Conservation (phyloP, 1,140 invertebrate genomes). For the Battus philenor region DNA sequence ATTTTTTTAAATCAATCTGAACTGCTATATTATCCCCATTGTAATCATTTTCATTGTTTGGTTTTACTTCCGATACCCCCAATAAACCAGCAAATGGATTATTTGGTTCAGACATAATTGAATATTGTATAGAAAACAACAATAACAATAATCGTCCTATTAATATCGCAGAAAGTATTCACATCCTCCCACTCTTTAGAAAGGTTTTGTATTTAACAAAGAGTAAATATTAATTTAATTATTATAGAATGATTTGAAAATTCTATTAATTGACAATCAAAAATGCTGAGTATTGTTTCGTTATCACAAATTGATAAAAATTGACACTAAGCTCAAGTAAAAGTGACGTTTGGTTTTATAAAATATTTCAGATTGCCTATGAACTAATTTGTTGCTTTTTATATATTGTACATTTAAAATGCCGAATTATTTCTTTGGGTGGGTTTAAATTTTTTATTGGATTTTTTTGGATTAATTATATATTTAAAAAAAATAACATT, state of each 20-base stretch:
- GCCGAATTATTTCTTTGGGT: too few species aligned
- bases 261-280: conserved; percentile 18
- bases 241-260: conserved; percentile 13
- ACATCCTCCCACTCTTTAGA: conserved; percentile 14
- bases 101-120: conserved; percentile 57
- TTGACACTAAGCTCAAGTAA: conserved; percentile 19
- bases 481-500: too few species aligned
- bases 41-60: conserved; percentile 29
- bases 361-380: conserved; percentile 2
- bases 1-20: conserved; percentile 29
- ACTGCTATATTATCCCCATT: conserved; percentile 28
- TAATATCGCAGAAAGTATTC: conserved; percentile 15
- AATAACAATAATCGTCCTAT: conserved; percentile 16
- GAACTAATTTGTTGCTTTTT: too few species aligned
- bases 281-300: conserved; percentile 34
- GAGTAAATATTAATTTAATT: conserved; percentile 13
- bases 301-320: conserved; percentile 34
- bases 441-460: too few species aligned
- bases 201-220: background rate
- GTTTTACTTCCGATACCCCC: conserved; percentile 40
- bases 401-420: too few species aligned
- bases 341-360: conserved; percentile 15
- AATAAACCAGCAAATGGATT: conserved; percentile 66
- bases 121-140: conserved; percentile 17
- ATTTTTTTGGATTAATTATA: too few species aligned